Evolutionary conservation across 2,797 vertebrate genomes (phyloP).

Genomic region (Brotula barbata): DNA sequence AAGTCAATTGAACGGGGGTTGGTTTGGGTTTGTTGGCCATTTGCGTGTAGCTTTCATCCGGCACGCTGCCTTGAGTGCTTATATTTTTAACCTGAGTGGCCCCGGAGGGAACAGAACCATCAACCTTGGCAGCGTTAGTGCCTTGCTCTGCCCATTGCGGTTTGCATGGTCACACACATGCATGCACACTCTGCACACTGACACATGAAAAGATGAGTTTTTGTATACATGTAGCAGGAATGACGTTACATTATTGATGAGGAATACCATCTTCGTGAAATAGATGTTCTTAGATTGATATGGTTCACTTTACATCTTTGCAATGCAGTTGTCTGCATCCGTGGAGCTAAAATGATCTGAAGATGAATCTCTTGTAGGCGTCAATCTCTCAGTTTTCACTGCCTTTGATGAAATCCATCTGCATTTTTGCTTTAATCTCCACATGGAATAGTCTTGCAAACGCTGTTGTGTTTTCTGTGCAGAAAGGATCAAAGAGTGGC

Average conservation of each 20-base stretch:
- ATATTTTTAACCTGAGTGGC: constrained; percentile 22
- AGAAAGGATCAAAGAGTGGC: neutral
- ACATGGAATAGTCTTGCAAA: neutral
- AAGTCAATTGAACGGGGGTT: neutral
- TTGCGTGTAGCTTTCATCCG: constrained; percentile 6
- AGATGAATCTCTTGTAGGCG: neutral
- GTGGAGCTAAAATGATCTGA: neutral
- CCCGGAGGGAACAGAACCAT: constrained; percentile 23
- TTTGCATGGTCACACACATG: neutral
- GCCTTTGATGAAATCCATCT: neutral
- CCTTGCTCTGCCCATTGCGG: constrained; percentile 4
- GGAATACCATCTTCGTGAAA: constrained; percentile 10
- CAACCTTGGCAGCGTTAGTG: constrained; percentile 8
- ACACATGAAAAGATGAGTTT: neutral
- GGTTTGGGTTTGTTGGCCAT: neutral
- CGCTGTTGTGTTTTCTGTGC: neutral
- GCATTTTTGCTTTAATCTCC: neutral
- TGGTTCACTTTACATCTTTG: constrained; percentile 13
- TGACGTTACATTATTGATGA: constrained; percentile 31
- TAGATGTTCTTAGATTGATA: constrained; percentile 10
- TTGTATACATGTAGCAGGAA: constrained; percentile 12
- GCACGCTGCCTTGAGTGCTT: neutral
- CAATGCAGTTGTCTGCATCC: neutral
- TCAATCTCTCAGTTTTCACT: neutral
- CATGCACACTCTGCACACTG: constrained; percentile 8